A percentile compares a stretch with the other conserved stretches of the same genome.
Evolutionary conservation across 2,797 vertebrate species (phyloP).

Genomic region (Takifugu rubripes): DNA sequence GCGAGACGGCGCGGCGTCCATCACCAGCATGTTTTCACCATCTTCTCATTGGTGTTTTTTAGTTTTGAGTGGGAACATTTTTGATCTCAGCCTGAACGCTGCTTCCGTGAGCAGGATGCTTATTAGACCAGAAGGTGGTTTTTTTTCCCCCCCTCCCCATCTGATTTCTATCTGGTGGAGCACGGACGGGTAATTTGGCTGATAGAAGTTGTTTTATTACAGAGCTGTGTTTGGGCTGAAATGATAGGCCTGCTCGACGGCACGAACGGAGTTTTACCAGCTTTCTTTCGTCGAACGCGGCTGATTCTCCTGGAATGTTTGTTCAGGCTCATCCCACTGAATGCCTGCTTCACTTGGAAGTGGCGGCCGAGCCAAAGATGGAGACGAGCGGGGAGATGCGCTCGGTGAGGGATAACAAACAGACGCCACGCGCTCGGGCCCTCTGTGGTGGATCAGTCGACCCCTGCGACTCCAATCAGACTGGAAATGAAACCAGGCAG

Average conservation of each 20-base stretch:
- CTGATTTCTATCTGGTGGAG: slow-evolving; percentile 78
- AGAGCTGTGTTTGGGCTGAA: slow-evolving; percentile 60
- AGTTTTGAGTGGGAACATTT: slow-evolving; percentile 69
- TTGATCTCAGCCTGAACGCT: slow-evolving; percentile 64
- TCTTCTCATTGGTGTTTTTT: slow-evolving; percentile 46
- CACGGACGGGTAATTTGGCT: slow-evolving; percentile 67
- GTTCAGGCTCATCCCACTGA: slow-evolving; percentile 51
- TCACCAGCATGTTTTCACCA: neutral
- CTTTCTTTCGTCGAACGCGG: slow-evolving; percentile 51
- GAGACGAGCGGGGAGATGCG: slow-evolving; percentile 35
- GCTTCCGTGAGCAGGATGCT: slow-evolving; percentile 59
- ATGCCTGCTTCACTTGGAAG: slow-evolving; percentile 53
- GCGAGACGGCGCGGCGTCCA: slow-evolving; percentile 19
- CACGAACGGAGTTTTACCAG: slow-evolving; percentile 56
- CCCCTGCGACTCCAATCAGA: neutral
- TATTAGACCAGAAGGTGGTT: slow-evolving; percentile 72
- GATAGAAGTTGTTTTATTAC: slow-evolving; percentile 71
- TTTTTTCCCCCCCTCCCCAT: slow-evolving; percentile 63
- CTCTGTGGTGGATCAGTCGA: neutral
- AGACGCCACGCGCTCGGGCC: neutral
- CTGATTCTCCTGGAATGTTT: slow-evolving; percentile 65
- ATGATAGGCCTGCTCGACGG: slow-evolving; percentile 65
- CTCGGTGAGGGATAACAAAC: slow-evolving; percentile 24
- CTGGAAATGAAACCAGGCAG: neutral
- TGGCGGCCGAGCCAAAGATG: slow-evolving; percentile 18